Conservation (phyloP, 2,113 vertebrate genomes). For the Nipponia nippon region DNA sequence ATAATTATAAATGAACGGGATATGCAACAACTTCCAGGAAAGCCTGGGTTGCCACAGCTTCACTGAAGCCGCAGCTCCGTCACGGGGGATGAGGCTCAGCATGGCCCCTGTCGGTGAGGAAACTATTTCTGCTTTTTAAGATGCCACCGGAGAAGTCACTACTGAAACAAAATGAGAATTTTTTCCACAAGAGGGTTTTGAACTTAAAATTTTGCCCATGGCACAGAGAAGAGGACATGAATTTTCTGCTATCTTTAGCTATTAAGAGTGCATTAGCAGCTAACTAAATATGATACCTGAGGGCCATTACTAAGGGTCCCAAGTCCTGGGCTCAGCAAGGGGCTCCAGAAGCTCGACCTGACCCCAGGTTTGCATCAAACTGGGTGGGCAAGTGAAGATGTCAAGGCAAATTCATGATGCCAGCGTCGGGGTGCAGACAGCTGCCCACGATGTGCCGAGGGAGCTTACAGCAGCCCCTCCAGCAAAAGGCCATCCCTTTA, state of each 20-base stretch:
- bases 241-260: background rate
- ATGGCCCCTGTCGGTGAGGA: accelerated
- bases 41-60: background rate
- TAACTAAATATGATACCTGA: background rate
- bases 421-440: accelerated
- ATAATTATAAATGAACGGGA: background rate
- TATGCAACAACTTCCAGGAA: background rate
- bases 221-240: background rate
- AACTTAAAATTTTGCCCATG: background rate
- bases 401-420: background rate
- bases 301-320: background rate
- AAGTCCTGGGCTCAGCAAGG: background rate
- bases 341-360: background rate
- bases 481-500: background rate
- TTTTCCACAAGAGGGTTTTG: background rate
- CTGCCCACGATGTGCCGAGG: accelerated
- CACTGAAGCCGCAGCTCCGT: accelerated
- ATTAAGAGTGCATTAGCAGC: background rate
- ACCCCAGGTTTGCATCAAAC: background rate
- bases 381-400: background rate
- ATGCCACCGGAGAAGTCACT: too few species aligned
- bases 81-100: background rate
- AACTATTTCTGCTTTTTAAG: background rate
- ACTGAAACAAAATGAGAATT: background rate
- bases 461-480: background rate